phyloP scores from a whole-genome alignment of 1,140 invertebrate genomes.

The Plectrocnemia conspersa region DNA sequence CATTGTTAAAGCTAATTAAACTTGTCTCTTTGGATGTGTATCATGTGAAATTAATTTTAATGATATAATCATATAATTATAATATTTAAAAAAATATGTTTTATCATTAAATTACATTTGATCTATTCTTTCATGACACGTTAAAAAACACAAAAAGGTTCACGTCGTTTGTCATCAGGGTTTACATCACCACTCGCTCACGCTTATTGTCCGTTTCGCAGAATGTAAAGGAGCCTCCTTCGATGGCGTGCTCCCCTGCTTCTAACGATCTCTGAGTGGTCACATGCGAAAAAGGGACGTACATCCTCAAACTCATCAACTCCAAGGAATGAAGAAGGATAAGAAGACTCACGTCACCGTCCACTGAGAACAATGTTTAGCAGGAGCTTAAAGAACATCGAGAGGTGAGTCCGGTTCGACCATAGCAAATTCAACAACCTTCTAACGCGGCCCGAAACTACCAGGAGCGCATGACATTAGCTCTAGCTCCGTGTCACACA shows the following conservation, averaged over 20 bases:
- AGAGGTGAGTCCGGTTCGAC: conserved; percentile 21
- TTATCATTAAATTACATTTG: too few species aligned
- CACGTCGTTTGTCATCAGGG: too few species aligned
- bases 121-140: too few species aligned
- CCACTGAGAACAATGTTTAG: conserved; percentile 27
- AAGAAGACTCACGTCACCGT: conserved; percentile 28
- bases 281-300: conserved; percentile 32
- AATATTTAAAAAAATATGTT: too few species aligned
- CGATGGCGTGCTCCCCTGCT: conserved; percentile 22
- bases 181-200: too few species aligned
- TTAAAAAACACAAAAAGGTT: too few species aligned
- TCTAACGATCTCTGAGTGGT: conserved; percentile 14
- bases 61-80: too few species aligned
- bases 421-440: conserved; percentile 1
- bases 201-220: too few species aligned
- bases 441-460: conserved; percentile 1
- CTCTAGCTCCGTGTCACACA: not conserved
- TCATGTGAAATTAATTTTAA: too few species aligned
- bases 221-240: too few species aligned
- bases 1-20: too few species aligned
- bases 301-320: conserved; percentile 14
- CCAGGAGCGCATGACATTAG: conserved; percentile 12
- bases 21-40: too few species aligned
- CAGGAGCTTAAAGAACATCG: conserved; percentile 25
- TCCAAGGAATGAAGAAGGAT: conserved; percentile 32